phyloP scores from a whole-genome alignment of 2,888 invertebrate species.

The Heptascelio sp. region DNA sequence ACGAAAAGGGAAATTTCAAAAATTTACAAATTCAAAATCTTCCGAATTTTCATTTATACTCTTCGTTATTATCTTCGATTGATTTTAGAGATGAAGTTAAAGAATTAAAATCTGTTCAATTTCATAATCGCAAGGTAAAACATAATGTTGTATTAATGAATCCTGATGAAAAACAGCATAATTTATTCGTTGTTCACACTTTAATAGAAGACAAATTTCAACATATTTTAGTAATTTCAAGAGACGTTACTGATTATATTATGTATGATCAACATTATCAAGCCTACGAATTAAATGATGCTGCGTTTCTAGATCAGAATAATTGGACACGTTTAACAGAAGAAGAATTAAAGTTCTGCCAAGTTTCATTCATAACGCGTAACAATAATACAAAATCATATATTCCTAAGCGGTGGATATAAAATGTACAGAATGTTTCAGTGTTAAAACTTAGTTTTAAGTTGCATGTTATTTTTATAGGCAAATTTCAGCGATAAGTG shows the following conservation, averaged over 20 bases:
- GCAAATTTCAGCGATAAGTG: neutral
- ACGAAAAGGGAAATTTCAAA: conserved; percentile 19
- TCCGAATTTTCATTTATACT: conserved; percentile 28
- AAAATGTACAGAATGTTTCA: neutral
- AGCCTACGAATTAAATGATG: conserved; percentile 34
- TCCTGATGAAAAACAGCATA: conserved; percentile 26
- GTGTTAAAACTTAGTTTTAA: neutral
- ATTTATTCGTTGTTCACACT: conserved; percentile 36
- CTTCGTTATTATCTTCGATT: conserved; percentile 17
- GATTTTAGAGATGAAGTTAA: conserved; percentile 10
- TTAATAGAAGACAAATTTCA: conserved; percentile 19
- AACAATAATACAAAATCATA: conserved; percentile 3
- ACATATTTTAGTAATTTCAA: conserved; percentile 17
- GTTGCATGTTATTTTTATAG: neutral
- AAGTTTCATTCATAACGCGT: conserved; percentile 34
- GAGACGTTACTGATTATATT: conserved; percentile 28
- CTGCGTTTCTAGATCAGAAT: neutral
- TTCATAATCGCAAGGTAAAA: conserved; percentile 31
- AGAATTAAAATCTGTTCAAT: conserved; percentile 28
- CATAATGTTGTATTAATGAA: conserved; percentile 37
- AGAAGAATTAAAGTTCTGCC: conserved; percentile 22
- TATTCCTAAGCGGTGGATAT: conserved; percentile 46
- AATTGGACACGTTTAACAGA: conserved; percentile 23
- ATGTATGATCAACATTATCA: conserved; percentile 49
- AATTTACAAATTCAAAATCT: conserved; percentile 18